Evolutionary conservation across 2,888 invertebrate genomes (phyloP).

Genomic region (Cephus runcator): DNA sequence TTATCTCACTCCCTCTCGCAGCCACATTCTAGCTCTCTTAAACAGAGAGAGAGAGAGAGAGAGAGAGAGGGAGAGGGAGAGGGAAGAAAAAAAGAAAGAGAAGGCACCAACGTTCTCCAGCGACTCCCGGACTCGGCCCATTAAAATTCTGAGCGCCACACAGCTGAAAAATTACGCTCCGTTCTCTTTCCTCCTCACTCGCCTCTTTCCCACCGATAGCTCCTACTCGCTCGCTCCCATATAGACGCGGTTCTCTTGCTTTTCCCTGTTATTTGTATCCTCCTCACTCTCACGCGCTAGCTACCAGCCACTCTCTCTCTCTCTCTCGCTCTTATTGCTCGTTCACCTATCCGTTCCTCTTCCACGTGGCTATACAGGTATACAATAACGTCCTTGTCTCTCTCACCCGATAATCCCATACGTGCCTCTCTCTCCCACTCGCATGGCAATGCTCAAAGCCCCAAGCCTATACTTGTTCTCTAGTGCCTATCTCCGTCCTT

Average conservation of each 20-base stretch:
- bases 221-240: neutral
- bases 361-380: neutral
- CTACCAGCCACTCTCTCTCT: slow-evolving; percentile 2
- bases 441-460: neutral
- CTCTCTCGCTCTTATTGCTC: slow-evolving; percentile 11
- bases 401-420: slow-evolving; percentile 11
- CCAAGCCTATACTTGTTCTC: neutral
- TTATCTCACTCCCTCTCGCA: slow-evolving; percentile 11
- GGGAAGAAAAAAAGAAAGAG: neutral
- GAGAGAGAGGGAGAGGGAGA: too few species aligned
- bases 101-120: neutral
- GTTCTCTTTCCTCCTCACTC: slow-evolving; percentile 13
- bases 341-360: slow-evolving; percentile 15
- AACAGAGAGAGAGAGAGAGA: neutral
- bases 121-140: slow-evolving; percentile 32
- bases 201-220: slow-evolving; percentile 8
- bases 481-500: slow-evolving; percentile 6
- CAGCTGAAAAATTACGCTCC: slow-evolving; percentile 46
- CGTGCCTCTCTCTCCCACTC: slow-evolving; percentile 11
- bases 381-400: neutral
- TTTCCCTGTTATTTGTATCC: neutral
- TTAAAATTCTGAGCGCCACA: slow-evolving; percentile 47
- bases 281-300: neutral
- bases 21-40: slow-evolving; percentile 15
- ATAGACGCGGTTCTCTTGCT: neutral